Evolutionary conservation across 2,797 vertebrate genomes (phyloP), one percentile per base, ranked within the genome.

Genomic region (Melanotaenia boesemani): DNA sequence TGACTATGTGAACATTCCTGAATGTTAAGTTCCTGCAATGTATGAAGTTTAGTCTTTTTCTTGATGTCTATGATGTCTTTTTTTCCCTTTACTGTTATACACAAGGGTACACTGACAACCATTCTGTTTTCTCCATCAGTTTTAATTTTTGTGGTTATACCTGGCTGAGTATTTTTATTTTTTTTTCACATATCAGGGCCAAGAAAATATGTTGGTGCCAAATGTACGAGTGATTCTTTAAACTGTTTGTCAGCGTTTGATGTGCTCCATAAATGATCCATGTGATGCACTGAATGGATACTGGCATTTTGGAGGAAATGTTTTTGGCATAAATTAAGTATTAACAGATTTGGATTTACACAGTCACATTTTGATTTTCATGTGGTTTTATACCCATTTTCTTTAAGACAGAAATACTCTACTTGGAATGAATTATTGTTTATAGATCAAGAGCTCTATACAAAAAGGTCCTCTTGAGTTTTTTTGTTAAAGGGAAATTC

Each of bases 201-300:
- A 84, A 86, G 79, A 61, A 70, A 72, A 74, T 72, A 66, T 41
- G 56, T 79, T 67, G 13, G 91, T 93, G 91, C 91, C 92, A 93
- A 93, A 92, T 82, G 69, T 82, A 52, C 72, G 30, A 81, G 63
- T 77, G 70, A 74, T 74, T 77, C 46, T 62, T 74, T 74, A 62
- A 20, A 63, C 39, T 57, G 58, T 59, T 52, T n/a, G 59, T 70
- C 41, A 80, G 30, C 68, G 62, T 71, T 68, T 32, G 70, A 41
- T 59, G 50, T 70, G 72, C 66, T 73, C 20, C 54, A 50, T 63
- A 36, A 77, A 63, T 22, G 48, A 59, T 73, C 76, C 55, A 58
- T 70, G 41, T 63, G 73, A 74, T 81, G 44, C 77, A 86, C 65
- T 55, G 72, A 77, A 46, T 65, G 69, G 22, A 85, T 59, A 67